Conservation (phyloP, 2,113 vertebrate species). For the Nerophis ophidion region DNA sequence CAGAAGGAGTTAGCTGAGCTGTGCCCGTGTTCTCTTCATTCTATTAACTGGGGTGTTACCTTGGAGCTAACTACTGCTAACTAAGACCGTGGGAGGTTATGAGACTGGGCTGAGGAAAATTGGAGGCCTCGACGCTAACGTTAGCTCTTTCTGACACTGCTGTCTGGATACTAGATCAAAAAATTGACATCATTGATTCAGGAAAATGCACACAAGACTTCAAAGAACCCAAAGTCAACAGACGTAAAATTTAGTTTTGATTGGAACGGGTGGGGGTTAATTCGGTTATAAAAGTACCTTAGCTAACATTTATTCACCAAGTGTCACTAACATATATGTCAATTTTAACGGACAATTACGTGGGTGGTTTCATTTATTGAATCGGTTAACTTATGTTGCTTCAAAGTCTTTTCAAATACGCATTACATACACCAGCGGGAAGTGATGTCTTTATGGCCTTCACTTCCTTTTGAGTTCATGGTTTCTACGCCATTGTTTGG, state of each 20-base stretch:
- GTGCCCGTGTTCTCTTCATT: background rate
- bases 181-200: constrained; percentile 15
- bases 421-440: background rate
- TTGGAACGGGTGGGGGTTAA: constrained; percentile 24
- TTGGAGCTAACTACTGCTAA: constrained; percentile 32
- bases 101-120: constrained; percentile 44
- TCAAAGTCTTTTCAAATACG: background rate
- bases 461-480: constrained; percentile 48
- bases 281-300: constrained; percentile 29
- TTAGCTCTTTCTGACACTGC: constrained; percentile 50
- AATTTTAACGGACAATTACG: background rate
- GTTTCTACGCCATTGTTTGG: constrained; percentile 66
- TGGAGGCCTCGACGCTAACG: constrained; percentile 66
- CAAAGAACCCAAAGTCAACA: background rate
- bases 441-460: constrained; percentile 48
- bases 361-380: fast-evolving
- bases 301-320: constrained; percentile 12
- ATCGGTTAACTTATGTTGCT: background rate
- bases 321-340: background rate
- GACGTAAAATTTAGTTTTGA: constrained; percentile 1
- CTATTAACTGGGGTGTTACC: background rate
- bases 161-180: constrained; percentile 48
- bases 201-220: background rate
- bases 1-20: too few species aligned
- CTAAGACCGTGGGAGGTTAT: constrained; percentile 36